phyloP scores from a whole-genome alignment of 1,140 invertebrate genomes.

The Meloidogyne floridensis region DNA sequence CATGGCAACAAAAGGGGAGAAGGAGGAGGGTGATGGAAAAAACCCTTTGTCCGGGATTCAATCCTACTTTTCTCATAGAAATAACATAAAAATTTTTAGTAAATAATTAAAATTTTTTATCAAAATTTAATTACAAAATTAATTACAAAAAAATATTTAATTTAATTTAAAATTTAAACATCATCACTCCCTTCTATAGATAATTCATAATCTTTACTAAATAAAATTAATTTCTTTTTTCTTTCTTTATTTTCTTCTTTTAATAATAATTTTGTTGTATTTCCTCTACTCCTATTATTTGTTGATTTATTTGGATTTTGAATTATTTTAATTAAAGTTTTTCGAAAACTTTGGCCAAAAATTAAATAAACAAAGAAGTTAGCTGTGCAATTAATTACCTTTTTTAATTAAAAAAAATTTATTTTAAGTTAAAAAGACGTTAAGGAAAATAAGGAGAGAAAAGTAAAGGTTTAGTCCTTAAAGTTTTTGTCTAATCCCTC shows the following conservation, averaged over 20 bases:
- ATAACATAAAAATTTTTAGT: too few relatives aligned
- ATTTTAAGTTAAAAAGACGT: too few relatives aligned
- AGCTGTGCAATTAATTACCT: slow-evolving; percentile 61
- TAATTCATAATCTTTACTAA: not conserved
- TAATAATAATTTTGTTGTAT: not conserved
- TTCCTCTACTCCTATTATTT: not conserved
- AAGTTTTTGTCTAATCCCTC: too few relatives aligned
- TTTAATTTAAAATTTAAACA: not conserved
- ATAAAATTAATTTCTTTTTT: slow-evolving; percentile 2
- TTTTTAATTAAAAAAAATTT: not conserved
- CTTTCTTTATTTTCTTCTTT: not conserved
- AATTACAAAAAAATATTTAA: too few relatives aligned
- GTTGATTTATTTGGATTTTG: slow-evolving; percentile 7
- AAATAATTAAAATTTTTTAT: too few relatives aligned
- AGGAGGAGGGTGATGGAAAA: too few relatives aligned
- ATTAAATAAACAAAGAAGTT: slow-evolving; percentile 65
- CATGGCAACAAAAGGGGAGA: too few relatives aligned
- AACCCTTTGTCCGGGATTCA: too few relatives aligned
- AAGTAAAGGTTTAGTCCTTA: too few relatives aligned
- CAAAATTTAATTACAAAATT: too few relatives aligned
- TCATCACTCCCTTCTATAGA: not conserved
- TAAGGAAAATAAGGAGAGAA: too few relatives aligned
- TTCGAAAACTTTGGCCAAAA: slow-evolving; percentile 59
- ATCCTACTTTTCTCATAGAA: too few relatives aligned
- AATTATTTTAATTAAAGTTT: slow-evolving; percentile 50